These are phyloP conservation scores for Nautilus pompilius DNA, from an alignment of 1,140 invertebrate genomes.

Conservation along the genomic window DNA sequence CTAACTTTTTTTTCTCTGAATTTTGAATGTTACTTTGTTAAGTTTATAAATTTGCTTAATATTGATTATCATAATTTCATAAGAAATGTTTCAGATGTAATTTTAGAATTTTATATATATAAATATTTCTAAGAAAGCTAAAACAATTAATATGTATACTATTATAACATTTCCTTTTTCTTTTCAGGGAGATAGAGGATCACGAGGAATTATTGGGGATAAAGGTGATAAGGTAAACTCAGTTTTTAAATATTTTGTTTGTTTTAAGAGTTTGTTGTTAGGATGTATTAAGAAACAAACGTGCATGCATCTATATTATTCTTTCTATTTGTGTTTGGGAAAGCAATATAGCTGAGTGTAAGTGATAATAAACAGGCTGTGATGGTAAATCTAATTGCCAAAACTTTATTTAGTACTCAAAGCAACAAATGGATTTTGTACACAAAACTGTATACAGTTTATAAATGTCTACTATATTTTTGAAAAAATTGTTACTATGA, in stretches of 20 bases:
- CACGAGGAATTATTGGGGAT: slow-evolving; percentile 66
- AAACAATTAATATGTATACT: neutral
- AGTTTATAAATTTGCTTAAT: neutral
- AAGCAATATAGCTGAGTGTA: too few relatives aligned
- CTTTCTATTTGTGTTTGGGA: neutral
- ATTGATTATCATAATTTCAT: too few relatives aligned
- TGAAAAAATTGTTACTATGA: too few relatives aligned
- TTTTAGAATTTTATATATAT: too few relatives aligned
- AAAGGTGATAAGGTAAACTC: slow-evolving; percentile 67
- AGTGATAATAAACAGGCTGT: too few relatives aligned
- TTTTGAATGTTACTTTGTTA: neutral
- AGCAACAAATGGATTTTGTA: neutral
- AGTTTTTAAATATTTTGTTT: slow-evolving; percentile 1
- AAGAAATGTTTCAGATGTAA: too few relatives aligned
- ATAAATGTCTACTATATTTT: too few relatives aligned
- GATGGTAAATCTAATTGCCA: neutral
- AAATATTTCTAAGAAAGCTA: neutral
- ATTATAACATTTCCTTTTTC: slow-evolving; percentile 3
- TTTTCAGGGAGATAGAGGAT: slow-evolving; percentile 57
- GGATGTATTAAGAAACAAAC: too few relatives aligned
- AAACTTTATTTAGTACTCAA: neutral
- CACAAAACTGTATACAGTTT: neutral
- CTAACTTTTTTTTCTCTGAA: neutral
- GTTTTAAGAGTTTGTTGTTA: too few relatives aligned
- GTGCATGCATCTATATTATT: neutral